These are phyloP conservation scores for Labia minor DNA, from an alignment of 2,888 invertebrate species.

Conservation along the genomic window DNA sequence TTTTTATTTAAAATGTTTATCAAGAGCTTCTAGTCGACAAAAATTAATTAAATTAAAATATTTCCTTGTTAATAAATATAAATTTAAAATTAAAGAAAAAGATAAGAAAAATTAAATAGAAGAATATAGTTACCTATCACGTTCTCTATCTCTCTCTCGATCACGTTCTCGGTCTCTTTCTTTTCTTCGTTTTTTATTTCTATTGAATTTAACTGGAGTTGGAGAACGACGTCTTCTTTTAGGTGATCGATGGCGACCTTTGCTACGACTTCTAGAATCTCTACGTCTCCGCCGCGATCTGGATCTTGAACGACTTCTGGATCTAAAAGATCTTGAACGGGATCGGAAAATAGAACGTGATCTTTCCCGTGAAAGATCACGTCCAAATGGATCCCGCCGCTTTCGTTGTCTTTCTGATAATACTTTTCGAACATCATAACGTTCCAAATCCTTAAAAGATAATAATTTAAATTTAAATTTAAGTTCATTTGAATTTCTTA, in stretches of 20 bases:
- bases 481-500: too few species aligned
- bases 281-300: conserved; percentile 31
- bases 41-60: too few species aligned
- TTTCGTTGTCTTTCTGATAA: conserved; percentile 53
- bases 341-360: conserved; percentile 29
- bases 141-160: conserved; percentile 31
- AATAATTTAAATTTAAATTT: not conserved
- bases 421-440: conserved; percentile 72
- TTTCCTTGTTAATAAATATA: too few species aligned
- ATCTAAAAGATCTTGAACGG: conserved; percentile 33
- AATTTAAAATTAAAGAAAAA: not conserved
- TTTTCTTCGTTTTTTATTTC: conserved; percentile 23
- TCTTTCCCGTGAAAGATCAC: conserved; percentile 50
- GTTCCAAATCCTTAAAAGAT: conserved; percentile 41
- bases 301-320: conserved; percentile 25
- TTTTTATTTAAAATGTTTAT: too few species aligned
- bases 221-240: conserved; percentile 29
- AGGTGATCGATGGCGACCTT: conserved; percentile 28
- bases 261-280: conserved; percentile 32
- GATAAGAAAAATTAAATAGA: not conserved
- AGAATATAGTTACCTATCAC: conserved; percentile 28
- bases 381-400: conserved; percentile 65
- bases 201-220: conserved; percentile 25
- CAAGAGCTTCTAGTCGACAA: too few species aligned
- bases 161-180: conserved; percentile 27